A percentile compares a stretch with the other conserved stretches of the same genome.
Conservation (phyloP, 2,797 vertebrate species). For the Balearica regulorum region DNA sequence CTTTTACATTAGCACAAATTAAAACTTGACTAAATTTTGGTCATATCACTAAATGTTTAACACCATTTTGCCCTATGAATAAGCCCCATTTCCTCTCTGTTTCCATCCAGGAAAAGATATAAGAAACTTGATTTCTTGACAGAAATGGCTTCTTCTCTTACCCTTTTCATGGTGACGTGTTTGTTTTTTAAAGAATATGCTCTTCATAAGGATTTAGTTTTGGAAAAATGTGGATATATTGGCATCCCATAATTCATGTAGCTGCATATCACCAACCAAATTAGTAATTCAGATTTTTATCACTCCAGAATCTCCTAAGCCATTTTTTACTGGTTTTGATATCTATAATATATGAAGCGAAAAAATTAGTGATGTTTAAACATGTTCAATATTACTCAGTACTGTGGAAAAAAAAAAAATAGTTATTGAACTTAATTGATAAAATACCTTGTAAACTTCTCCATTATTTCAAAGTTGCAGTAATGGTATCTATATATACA, state of each 20-base stretch:
- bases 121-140: background rate
- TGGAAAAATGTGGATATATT: background rate
- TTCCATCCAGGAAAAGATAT: background rate
- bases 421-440: background rate
- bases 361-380: background rate
- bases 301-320: background rate
- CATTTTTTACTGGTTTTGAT: background rate
- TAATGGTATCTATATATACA: background rate
- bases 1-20: background rate
- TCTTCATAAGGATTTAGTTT: background rate
- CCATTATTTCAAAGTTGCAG: background rate
- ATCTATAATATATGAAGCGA: background rate
- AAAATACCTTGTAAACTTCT: background rate
- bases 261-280: background rate
- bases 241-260: background rate
- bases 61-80: background rate
- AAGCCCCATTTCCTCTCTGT: background rate
- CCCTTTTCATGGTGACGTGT: background rate
- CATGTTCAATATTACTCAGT: background rate
- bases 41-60: background rate
- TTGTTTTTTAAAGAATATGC: background rate
- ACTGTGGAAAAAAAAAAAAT: background rate
- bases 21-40: background rate
- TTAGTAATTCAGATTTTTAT: background rate
- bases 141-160: background rate